Base-by-base conservation (phyloP, 2,888 invertebrate genomes). In the Keiferia lycopersicella region DNA sequence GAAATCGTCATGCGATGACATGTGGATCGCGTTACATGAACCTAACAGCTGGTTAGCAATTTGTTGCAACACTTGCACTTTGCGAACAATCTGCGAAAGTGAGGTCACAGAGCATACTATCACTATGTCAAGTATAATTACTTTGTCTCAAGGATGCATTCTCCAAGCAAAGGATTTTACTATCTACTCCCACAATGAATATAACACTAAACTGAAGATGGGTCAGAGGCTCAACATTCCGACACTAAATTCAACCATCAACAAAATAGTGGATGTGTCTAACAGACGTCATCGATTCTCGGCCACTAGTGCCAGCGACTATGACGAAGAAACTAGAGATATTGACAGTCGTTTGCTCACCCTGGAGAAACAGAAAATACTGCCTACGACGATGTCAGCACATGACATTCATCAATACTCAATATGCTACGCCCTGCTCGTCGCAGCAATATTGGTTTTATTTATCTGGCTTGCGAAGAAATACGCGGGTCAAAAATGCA, bases 31-130 rank as follows among this genome's bases (percentile, higher is more conserved):
- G 39, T 51, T 61, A 34, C 61, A 61, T 18, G 11, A 61, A 10
- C 53, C 61, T 4, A 69, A 69, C 66, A 64, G 57, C 58, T 70
- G 68, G 69, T 60, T 71, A 14, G 65, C 62, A 11, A 48, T 66
- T 11, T 69, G 71, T 45, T 69, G 68, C 22, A 64, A 59, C 0
- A 34, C 20, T 2, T 69, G 68, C 62, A 41, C 62, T 10, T 60
- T 68, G 38, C 64, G 69, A 1, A 63, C 45, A 8, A 64, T 71
- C 61, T 68, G 69, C 22, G 50, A n/a, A 11, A 53, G 58, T 45
- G 68, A 69, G 61, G 20, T 69, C 10, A 64, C 67, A 50, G n/a
- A 64, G 11, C 39, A 66, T 14, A 65, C 61, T n/a, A 64, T 71
- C n/a, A 56, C 58, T n/a, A 20, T 67, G 16, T 64, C 57, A n/a